phyloP scores from a whole-genome alignment of 2,888 invertebrate genomes.

The Caenorhabditis afra region DNA sequence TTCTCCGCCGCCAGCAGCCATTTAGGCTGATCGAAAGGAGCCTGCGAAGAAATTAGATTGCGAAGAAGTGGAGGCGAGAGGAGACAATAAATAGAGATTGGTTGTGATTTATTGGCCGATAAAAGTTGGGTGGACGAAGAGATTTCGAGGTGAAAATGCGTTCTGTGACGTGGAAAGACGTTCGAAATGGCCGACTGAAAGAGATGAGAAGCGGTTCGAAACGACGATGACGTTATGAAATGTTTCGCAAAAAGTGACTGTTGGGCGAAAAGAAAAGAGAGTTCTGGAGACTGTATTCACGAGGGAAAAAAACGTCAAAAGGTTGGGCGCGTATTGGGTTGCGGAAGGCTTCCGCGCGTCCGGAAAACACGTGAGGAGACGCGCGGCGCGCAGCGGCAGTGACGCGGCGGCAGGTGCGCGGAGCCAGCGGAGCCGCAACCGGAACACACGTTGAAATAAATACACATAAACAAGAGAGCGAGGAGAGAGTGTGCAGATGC shows the following conservation, averaged over 20 bases:
- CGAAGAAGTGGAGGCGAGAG: constrained; percentile 11
- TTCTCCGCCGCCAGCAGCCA: constrained; percentile 24
- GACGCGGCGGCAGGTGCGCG: constrained; percentile 48
- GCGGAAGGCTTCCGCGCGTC: constrained; percentile 31
- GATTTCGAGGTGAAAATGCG: constrained; percentile 11
- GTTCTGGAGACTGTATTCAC: background rate
- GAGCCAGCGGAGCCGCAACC: constrained; percentile 46
- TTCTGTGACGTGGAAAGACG: constrained; percentile 6
- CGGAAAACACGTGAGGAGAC: constrained; percentile 52
- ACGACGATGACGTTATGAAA: constrained; percentile 15
- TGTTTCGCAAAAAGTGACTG: constrained; percentile 35
- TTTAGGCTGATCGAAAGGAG: constrained; percentile 24
- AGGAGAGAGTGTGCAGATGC: constrained; percentile 20
- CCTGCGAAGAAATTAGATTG: constrained; percentile 9
- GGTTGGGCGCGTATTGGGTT: constrained; percentile 22
- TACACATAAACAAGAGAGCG: constrained; percentile 51
- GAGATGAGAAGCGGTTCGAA: background rate
- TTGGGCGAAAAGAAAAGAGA: background rate
- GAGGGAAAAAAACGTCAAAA: constrained; percentile 18
- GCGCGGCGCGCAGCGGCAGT: constrained; percentile 24
- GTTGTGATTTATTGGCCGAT: constrained; percentile 42
- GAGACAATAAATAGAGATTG: constrained; percentile 18
- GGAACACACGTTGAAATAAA: constrained; percentile 58
- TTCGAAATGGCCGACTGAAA: constrained; percentile 3
- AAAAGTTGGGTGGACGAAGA: constrained; percentile 34